These are phyloP conservation scores for Brachionus rubens DNA, from an alignment of 1,140 invertebrate species.

Conservation along the genomic window DNA sequence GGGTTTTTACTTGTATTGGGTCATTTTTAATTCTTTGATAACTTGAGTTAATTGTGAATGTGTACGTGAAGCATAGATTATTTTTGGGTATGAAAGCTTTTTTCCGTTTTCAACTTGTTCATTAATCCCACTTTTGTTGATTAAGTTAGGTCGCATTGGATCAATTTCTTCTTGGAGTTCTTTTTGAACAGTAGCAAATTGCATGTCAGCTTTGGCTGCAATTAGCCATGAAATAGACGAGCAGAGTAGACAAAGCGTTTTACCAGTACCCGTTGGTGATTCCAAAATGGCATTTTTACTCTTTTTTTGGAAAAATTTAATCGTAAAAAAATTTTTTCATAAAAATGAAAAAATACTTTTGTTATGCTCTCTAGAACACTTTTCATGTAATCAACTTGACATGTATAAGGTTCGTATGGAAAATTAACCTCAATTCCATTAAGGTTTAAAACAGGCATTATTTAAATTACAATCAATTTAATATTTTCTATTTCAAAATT, in stretches of 20 bases:
- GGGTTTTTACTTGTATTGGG: conserved; percentile 59
- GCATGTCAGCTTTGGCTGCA: conserved; percentile 46
- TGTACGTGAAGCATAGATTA: conserved; percentile 76
- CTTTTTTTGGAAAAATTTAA: too few species aligned
- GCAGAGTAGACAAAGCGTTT: conserved; percentile 76
- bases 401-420: conserved; percentile 88
- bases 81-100: conserved; percentile 63
- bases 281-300: conserved; percentile 74
- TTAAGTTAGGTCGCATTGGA: conserved; percentile 57
- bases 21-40: conserved; percentile 70
- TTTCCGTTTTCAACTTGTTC: background rate
- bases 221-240: conserved; percentile 71
- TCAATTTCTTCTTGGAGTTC: conserved; percentile 48
- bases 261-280: conserved; percentile 83
- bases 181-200: conserved; percentile 46
- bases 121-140: conserved; percentile 24
- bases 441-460: conserved; percentile 62
- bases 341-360: conserved; percentile 61
- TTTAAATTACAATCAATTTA: too few species aligned
- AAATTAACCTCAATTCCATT: conserved; percentile 77
- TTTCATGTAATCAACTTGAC: conserved; percentile 85
- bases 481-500: background rate
- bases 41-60: conserved; percentile 79
- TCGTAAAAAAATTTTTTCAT: too few species aligned
- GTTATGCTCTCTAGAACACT: conserved; percentile 85